Base-by-base conservation (phyloP, 2,797 vertebrate species). In the Myiotriccus ornatus region DNA sequence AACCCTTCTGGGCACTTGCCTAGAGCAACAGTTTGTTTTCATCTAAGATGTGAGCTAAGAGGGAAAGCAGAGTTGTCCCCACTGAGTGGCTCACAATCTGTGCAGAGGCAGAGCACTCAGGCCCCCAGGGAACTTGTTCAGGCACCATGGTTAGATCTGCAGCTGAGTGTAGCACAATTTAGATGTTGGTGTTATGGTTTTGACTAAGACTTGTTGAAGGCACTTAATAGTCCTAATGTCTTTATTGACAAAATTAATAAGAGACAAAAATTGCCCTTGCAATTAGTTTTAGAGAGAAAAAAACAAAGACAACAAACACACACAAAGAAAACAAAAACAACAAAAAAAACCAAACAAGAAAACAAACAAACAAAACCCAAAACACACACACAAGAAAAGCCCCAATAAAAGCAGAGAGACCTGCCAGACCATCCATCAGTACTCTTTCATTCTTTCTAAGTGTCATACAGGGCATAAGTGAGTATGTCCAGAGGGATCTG, bases 71-170 rank as follows among this genome's bases (percentile, higher is more conserved):
- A 25, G 39, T 46, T 41, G 49, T 44, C 59, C 62, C 62, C 0
- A 0, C 13, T 6, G 17, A 46, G 77, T 5, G 1, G 21, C 35
- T 60, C 1, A 0, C 47, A 60, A 57, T n/a, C 69, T 15, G 18
- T 6, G 1, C 49, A 37, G 49, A 28, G 21, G 24, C 32, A 69
- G 14, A 57, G 44, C 18, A 0, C n/a, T 53, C 2, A 0, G 8
- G 4, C 44, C 35, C 24, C n/a, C 1, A 0, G 1, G 14, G 35
- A 90, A 5, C 52, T n/a, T 20, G 2, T 39, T 64, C 37, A 39
- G 41, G 17, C n/a, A 20, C 47, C 30, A 2, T 7, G 17, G 46
- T n/a, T 53, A 55, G 47, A 34, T 46, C 22, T 1, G 2, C 34
- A 56, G 32, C 34, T 60, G 52, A 84, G 63, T 18, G 47, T 32